Percentiles rank a stretch among this genome's conserved stretches.
These are phyloP conservation scores for Distichodus sexfasciatus DNA, from an alignment of 2,797 vertebrate genomes.

Conservation along the genomic window DNA sequence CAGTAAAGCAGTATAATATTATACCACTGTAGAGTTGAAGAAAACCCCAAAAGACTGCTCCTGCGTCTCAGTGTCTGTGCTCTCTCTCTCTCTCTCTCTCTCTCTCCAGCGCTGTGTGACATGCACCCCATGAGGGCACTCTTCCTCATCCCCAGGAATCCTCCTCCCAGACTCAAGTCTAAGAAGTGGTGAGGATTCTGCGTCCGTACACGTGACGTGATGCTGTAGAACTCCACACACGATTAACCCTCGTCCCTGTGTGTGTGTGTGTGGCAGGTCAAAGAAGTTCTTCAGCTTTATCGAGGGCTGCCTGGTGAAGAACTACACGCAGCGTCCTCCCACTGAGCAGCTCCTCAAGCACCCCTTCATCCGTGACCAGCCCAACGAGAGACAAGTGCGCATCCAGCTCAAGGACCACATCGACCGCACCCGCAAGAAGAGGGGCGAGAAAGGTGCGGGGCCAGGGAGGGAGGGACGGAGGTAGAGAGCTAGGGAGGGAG, in stretches of 20 bases:
- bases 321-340: slow-evolving; percentile 93
- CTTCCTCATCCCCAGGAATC: slow-evolving; percentile 98
- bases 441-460: slow-evolving; percentile 92
- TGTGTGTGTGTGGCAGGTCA: slow-evolving; percentile 75
- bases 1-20: too few species aligned
- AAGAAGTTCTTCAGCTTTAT: slow-evolving; percentile 99
- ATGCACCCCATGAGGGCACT: slow-evolving; percentile 99
- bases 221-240: background rate
- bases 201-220: background rate
- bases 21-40: too few species aligned
- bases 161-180: slow-evolving; percentile 96
- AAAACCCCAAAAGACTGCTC: background rate
- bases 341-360: slow-evolving; percentile 97
- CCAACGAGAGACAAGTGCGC: slow-evolving; percentile 97
- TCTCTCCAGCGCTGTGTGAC: slow-evolving; percentile 89
- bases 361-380: slow-evolving; percentile 97
- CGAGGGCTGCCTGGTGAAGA: slow-evolving; percentile 97
- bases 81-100: slow-evolving; percentile 30
- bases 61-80: background rate
- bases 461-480: too few species aligned
- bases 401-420: slow-evolving; percentile 99
- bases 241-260: background rate
- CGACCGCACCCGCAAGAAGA: slow-evolving; percentile 97
- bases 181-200: slow-evolving; percentile 89
- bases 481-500: background rate